These are phyloP conservation scores for Siniperca scherzeri DNA, from an alignment of 2,797 vertebrate genomes.

Conservation along the genomic window DNA sequence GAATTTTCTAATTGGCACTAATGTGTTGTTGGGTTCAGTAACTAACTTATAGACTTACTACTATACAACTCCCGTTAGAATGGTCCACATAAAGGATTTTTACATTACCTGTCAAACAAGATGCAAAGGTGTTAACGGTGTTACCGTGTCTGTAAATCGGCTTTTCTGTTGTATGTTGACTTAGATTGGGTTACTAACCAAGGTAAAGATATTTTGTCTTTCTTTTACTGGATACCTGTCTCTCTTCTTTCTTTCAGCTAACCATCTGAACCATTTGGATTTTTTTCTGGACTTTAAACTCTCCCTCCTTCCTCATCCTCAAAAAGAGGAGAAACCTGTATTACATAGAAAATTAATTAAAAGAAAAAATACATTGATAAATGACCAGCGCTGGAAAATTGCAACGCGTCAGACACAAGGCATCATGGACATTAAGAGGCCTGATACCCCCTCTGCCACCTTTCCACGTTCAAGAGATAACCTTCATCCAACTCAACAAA, in stretches of 20 bases:
- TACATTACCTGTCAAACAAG: constrained; percentile 44
- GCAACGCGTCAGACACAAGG: constrained; percentile 66
- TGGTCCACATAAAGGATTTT: constrained; percentile 43
- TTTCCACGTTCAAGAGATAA: constrained; percentile 36
- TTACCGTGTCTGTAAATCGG: constrained; percentile 47
- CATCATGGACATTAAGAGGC: constrained; percentile 77
- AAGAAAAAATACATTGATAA: constrained; percentile 44
- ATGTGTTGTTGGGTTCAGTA: constrained; percentile 70
- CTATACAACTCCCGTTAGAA: constrained; percentile 40
- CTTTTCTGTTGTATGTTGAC: constrained; percentile 52
- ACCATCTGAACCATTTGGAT: constrained; percentile 89
- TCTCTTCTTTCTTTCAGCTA: constrained; percentile 90
- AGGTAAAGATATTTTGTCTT: constrained; percentile 40
- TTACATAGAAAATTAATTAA: constrained; percentile 55
- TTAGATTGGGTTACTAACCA: constrained; percentile 77
- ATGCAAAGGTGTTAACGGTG: constrained; percentile 45
- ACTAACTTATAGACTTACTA: constrained; percentile 65
- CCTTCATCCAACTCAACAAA: constrained; percentile 38
- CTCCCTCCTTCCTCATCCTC: constrained; percentile 69
- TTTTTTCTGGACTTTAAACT: constrained; percentile 85
- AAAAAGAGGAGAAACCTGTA: constrained; percentile 68
- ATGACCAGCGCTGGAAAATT: constrained; percentile 67
- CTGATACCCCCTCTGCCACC: constrained; percentile 7
- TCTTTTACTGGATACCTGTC: constrained; percentile 81
- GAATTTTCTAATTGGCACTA: constrained; percentile 73